Evolutionary conservation across 1,140 invertebrate genomes (phyloP), one percentile per base, ranked within the genome.

Genomic region (Drosophila triauraria): DNA sequence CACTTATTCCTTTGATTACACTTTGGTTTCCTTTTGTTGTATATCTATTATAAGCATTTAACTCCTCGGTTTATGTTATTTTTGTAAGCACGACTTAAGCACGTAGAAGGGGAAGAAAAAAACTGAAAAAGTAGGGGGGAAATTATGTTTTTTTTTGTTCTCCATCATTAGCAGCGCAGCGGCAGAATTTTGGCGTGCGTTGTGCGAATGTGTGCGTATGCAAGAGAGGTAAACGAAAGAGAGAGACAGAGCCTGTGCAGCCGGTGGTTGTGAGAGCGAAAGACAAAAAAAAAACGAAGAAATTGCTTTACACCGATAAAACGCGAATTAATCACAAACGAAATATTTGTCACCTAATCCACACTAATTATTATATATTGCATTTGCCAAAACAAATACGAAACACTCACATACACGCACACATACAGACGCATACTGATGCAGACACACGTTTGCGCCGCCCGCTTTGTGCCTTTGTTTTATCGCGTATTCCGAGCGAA

Each of bases 31-130:
- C 50, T 54, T 53, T 57, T 81, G 56, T 61, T 40, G 20, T 68
- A 47, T 65, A 54, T 82, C 38, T 82, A 42, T 75, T 40, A 54
- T 58, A 51, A 61, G 50, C 32, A 56, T 76, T 68, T 71, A 43
- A 44, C 48, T 54, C 53, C n/a, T 69, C n/a, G 47, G 17, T 47
- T 42, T 78, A 17, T 57, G 20, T 67, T 59, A 62, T 71, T 53
- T 67, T 78, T 74, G 70, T 74, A 64, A 80, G 69, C 81, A 90
- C 85, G 78, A 90, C 82, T 90, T 90, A 90, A 90, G 85, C 84
- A 88, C 81, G 81, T 85, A 90, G 77, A 84, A 59, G 85, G 70
- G 78, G 78, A 76, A 72, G 80, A 87, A 87, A 69, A 32, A 81
- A 90, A 85, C 85, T 88, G 85, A 60, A 90, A 85, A 61, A 72